These are phyloP conservation scores for Pocota personata DNA, from an alignment of 2,888 invertebrate species.

Conservation along the genomic window DNA sequence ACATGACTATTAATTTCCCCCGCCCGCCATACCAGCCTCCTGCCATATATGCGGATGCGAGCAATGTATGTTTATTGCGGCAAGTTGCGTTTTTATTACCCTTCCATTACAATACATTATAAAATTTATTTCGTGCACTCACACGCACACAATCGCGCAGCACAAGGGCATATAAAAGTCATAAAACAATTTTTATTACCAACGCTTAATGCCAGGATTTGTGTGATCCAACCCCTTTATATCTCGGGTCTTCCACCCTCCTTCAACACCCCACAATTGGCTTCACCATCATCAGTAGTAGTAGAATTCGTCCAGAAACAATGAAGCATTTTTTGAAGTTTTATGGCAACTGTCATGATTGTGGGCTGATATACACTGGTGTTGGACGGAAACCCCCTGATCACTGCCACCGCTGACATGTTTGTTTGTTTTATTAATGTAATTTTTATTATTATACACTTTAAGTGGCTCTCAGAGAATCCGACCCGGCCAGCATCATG, in stretches of 20 bases:
- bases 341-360: slow-evolving; percentile 64
- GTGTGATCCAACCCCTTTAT: slow-evolving; percentile 68
- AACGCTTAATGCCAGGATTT: slow-evolving; percentile 70
- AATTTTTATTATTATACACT: slow-evolving; percentile 68
- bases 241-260: slow-evolving; percentile 9
- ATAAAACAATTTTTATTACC: slow-evolving; percentile 72
- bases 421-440: slow-evolving; percentile 65
- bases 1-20: slow-evolving; percentile 65
- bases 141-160: slow-evolving; percentile 16
- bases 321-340: slow-evolving; percentile 63
- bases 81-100: slow-evolving; percentile 72
- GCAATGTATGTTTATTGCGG: slow-evolving; percentile 72
- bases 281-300: slow-evolving; percentile 43
- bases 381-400: neutral
- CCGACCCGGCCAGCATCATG: slow-evolving; percentile 1
- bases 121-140: slow-evolving; percentile 67
- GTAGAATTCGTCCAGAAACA: slow-evolving; percentile 57
- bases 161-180: slow-evolving; percentile 52
- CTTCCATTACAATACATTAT: slow-evolving; percentile 71
- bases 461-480: slow-evolving; percentile 46
- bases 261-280: neutral
- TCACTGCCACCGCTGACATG: slow-evolving; percentile 46
- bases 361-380: slow-evolving; percentile 46
- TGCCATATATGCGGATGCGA: slow-evolving; percentile 53
- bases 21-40: neutral